Evolutionary conservation across 2,888 invertebrate genomes (phyloP), one percentile per base, ranked within the genome.

Genomic region (Himalopsyche japonica): DNA sequence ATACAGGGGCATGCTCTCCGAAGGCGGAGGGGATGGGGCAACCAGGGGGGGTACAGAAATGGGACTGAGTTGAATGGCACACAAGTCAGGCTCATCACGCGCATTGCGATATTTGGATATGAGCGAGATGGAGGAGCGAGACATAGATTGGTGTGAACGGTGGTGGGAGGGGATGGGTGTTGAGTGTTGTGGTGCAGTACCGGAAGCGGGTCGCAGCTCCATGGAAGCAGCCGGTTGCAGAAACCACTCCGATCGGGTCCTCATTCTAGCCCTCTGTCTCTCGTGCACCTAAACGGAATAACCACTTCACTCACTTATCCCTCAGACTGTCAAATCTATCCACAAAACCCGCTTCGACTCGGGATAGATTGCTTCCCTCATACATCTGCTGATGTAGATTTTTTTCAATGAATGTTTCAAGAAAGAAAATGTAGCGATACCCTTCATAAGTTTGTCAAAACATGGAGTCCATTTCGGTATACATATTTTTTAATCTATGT

Each of bases 191-290:
- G 87, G 85, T 82, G 88, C 87, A 90, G 91, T 91, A 90, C 91
- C 91, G 87, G 90, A 87, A 87, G 91, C 90, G 88, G 89, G 89
- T 88, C 90, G 90, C 82, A 86, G 86, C 89, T 92, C 92, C 91
- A 92, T 89, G 89, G 92, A 91, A 86, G 94, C 93, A 87, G 93
- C 93, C 84, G 95, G 95, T 89, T 95, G 95, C 91, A 97, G 94
- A 93, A 98, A 99, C 99, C 99, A 99, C 93, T 99, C 98, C 86
- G 98, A 98, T 88, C 99, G 95, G 88, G 98, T 98, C 90, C 97
- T 95, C 97, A 99, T 98, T 88, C 99, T 94, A 90, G 97, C 97
- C 87, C 98, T 96, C 93, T 99, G 99, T 90, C 98, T 94, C 93
- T 98, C 98, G 93, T 98, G 98, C 89, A 98, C 98, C 97, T 97